These are phyloP conservation scores for Uria aalge DNA, from an alignment of 2,113 vertebrate species.

Conservation along the genomic window DNA sequence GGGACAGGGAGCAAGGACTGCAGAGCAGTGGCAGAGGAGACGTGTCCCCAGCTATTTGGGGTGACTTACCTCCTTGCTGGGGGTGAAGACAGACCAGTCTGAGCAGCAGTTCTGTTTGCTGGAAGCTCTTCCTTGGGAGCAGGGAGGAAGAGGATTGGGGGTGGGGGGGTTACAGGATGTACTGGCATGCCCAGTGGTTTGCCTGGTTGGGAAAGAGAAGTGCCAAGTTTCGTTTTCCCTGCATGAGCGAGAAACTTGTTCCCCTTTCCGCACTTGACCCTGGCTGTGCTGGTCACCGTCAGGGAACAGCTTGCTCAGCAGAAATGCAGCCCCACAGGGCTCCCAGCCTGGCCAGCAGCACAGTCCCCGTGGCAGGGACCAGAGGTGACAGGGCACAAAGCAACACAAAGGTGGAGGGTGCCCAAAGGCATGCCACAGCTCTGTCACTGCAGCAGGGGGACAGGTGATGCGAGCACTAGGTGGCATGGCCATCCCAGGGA, in stretches of 20 bases:
- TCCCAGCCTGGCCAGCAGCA: not conserved
- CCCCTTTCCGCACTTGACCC: accelerated
- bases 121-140: not conserved
- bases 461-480: not conserved
- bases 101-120: not conserved
- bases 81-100: not conserved
- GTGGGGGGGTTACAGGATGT: not conserved
- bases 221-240: not conserved
- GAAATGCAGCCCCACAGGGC: not conserved
- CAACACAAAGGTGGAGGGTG: not conserved
- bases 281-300: not conserved
- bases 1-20: not conserved
- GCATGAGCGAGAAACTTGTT: not conserved
- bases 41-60: not conserved
- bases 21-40: not conserved
- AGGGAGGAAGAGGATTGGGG: not conserved
- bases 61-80: slow-evolving; percentile 26
- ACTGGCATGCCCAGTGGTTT: not conserved
- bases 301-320: not conserved
- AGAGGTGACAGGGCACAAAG: not conserved
- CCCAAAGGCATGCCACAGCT: not conserved
- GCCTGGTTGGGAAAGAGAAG: not conserved
- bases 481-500: not conserved
- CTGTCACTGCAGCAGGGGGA: not conserved
- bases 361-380: accelerated